Evolutionary conservation across 1,140 invertebrate genomes (phyloP).

Genomic region (Drosophila ohnishii): DNA sequence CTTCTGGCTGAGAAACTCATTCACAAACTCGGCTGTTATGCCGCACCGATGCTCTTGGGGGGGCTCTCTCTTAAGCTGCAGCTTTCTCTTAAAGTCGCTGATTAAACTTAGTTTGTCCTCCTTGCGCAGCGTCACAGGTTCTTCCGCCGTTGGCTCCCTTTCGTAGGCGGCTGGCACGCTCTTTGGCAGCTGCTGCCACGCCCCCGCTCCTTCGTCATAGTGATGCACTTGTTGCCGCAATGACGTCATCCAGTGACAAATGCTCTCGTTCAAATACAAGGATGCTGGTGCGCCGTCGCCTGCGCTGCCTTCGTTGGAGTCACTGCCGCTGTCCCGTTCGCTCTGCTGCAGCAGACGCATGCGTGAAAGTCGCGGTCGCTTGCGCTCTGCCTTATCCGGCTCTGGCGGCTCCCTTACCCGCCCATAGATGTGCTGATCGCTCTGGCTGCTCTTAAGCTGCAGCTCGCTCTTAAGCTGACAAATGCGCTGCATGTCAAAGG

Average conservation of each 20-base stretch:
- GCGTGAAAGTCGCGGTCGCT: conserved; percentile 57
- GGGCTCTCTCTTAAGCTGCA: conserved; percentile 30
- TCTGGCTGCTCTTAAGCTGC: conserved; percentile 59
- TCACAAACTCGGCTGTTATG: conserved; percentile 63
- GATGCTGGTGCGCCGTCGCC: conserved; percentile 18
- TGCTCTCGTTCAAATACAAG: conserved; percentile 71
- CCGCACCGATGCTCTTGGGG: conserved; percentile 48
- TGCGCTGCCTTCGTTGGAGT: neutral
- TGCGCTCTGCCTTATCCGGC: conserved; percentile 17
- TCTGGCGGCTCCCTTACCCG: conserved; percentile 30
- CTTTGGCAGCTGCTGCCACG: conserved; percentile 67
- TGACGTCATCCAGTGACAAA: conserved; percentile 75
- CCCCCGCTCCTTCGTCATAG: conserved; percentile 55
- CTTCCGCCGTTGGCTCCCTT: conserved; percentile 17
- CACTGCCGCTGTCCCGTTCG: neutral
- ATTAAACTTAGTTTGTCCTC: conserved; percentile 29
- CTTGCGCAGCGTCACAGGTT: conserved; percentile 20
- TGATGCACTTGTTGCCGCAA: conserved; percentile 64
- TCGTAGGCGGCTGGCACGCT: conserved; percentile 65
- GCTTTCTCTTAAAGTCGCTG: conserved; percentile 58
- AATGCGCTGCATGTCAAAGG: conserved; percentile 74
- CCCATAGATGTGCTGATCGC: conserved; percentile 80
- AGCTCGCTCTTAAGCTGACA: conserved; percentile 68
- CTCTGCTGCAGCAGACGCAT: conserved; percentile 49
- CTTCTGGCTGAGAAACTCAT: conserved; percentile 58